Evolutionary conservation across 1,140 invertebrate genomes (phyloP), one percentile per base, ranked within the genome.

Genomic region (Brachionus asplanchnoidis): DNA sequence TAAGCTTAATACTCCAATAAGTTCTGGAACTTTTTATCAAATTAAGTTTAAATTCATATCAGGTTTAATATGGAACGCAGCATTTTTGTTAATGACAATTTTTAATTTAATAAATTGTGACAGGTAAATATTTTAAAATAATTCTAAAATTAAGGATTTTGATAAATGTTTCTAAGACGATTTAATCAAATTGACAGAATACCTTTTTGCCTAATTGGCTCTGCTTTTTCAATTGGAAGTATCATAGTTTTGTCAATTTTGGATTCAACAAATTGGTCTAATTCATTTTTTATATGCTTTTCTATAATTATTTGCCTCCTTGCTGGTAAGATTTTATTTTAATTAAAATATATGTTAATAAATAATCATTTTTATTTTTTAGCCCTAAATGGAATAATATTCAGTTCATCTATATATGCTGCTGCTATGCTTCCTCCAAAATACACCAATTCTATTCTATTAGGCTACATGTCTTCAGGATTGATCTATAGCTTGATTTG

Each of bases 181-280:
- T 82, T 82, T 23, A 82, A 82, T 82, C 79, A 82, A 26, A 82
- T 42, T 12, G 79, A 82, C 32, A 9, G 79, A 44, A 60, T 82
- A 9, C 79, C 79, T n/a, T 82, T 44, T 46, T 20, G 36, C 42
- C n/a, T 82, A 65, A 82, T 82, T 42, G 26, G 23, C 14, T 82
- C 79, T 26, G 79, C 65, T 28, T 42, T 82, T 14, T 12, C 14
- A 28, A 9, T 60, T 14, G 79, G 23, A 42, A 20, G n/a, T 4
- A 44, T 82, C 3, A 82, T 82, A 60, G 36, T 65, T 36, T 44
- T 82, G 32, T 65, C 32, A 42, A 60, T 82, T 20, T 42, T 82
- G 32, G 79, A 82, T 32, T 82, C 79, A n/a, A 82, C 5, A 12
- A 65, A 14, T 23, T 82, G 79, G 79, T 82, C 79, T 6, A 82